phyloP scores from a whole-genome alignment of 2,888 invertebrate species.

The Xestobium rufovillosum region DNA sequence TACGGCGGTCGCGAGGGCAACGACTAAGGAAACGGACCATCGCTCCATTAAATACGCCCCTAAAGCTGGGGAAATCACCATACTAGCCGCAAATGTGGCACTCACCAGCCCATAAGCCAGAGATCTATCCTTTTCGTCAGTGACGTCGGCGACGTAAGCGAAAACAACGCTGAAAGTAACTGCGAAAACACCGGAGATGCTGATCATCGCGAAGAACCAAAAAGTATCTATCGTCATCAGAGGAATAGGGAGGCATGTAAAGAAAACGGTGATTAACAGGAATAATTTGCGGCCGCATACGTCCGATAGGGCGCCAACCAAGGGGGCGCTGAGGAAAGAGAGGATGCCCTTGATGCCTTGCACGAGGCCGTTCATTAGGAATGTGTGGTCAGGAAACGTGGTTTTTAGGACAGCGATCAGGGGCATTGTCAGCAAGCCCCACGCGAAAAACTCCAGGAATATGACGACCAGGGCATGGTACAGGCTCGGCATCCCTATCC shows the following conservation, averaged over 20 bases:
- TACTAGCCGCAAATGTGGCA: conserved; percentile 97
- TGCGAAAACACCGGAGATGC: conserved; percentile 96
- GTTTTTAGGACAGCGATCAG: conserved; percentile 90
- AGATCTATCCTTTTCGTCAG: conserved; percentile 91
- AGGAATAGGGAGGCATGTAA: conserved; percentile 98
- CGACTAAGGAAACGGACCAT: conserved; percentile 66
- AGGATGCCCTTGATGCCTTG: conserved; percentile 85
- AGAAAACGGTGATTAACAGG: conserved; percentile 94
- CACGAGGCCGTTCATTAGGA: conserved; percentile 98
- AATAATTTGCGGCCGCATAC: conserved; percentile 99
- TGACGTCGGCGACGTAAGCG: conserved; percentile 99
- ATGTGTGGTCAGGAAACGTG: conserved; percentile 98
- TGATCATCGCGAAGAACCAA: conserved; percentile 94
- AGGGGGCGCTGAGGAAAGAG: conserved; percentile 93
- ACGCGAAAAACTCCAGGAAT: conserved; percentile 99
- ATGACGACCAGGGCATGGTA: conserved; percentile 99
- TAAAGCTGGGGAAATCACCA: conserved; percentile 96
- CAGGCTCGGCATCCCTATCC: conserved; percentile 90
- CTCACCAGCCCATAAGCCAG: conserved; percentile 88
- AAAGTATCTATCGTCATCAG: conserved; percentile 97
- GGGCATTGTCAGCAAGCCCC: conserved; percentile 98
- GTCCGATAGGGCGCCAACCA: conserved; percentile 90
- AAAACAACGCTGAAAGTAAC: conserved; percentile 99
- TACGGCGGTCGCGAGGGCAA: conserved; percentile 91
- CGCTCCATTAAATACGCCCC: conserved; percentile 83